Evolutionary conservation across 1,140 invertebrate genomes (phyloP).

Genomic region (Drosophila kohkoa): DNA sequence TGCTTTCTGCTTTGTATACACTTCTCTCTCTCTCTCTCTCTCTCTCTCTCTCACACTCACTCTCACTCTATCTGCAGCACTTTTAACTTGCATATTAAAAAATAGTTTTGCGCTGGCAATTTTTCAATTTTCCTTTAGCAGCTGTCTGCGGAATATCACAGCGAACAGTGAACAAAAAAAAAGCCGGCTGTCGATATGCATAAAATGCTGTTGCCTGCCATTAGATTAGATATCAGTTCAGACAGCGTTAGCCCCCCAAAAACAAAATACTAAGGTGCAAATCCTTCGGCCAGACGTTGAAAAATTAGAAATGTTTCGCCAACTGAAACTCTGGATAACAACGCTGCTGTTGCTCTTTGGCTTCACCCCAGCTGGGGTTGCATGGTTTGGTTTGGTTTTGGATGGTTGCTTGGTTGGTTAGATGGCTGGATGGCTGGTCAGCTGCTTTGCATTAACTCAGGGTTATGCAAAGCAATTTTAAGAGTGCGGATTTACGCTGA

Average conservation of each 20-base stretch:
- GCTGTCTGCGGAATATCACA: slow-evolving; percentile 75
- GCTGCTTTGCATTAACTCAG: slow-evolving; percentile 73
- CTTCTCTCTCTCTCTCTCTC: neutral
- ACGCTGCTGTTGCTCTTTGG: slow-evolving; percentile 7
- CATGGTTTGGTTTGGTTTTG: slow-evolving; percentile 11
- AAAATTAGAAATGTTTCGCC: slow-evolving; percentile 78
- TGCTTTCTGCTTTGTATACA: slow-evolving; percentile 10
- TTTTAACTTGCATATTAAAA: slow-evolving; percentile 74
- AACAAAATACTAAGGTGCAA: slow-evolving; percentile 42
- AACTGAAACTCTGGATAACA: slow-evolving; percentile 45
- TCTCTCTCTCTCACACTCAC: too few relatives aligned
- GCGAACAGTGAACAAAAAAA: slow-evolving; percentile 1
- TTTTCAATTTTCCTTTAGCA: slow-evolving; percentile 44
- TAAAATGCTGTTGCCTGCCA: slow-evolving; percentile 72
- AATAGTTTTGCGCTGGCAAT: slow-evolving; percentile 63
- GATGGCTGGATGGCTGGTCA: slow-evolving; percentile 48
- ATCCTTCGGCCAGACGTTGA: slow-evolving; percentile 66
- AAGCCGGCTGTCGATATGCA: slow-evolving; percentile 72
- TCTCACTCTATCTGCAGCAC: slow-evolving; percentile 20
- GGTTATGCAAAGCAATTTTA: slow-evolving; percentile 40
- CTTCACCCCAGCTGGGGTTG: slow-evolving; percentile 6
- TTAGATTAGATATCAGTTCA: slow-evolving; percentile 77
- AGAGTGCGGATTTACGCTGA: slow-evolving; percentile 39
- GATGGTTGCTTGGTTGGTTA: slow-evolving; percentile 22
- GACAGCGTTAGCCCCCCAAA: slow-evolving; percentile 47